Evolutionary conservation across 2,888 invertebrate species (phyloP), one percentile per base, ranked within the genome.

Genomic region (Metellina segmentata): DNA sequence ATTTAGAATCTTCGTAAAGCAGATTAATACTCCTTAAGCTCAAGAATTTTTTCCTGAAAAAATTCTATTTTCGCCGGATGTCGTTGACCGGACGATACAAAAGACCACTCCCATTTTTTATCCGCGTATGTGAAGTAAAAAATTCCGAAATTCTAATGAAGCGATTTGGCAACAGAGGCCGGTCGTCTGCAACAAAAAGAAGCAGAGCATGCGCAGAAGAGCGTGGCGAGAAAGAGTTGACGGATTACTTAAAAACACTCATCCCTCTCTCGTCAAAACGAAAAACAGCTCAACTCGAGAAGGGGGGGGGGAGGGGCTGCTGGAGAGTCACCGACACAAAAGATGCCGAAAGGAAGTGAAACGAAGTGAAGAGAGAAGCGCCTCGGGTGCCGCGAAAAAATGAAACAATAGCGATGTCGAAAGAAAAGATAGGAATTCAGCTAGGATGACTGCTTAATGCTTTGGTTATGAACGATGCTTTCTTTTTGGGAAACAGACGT

Each of bases 301-400:
- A 72, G 34, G 53, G 34, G 34, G 34, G 61, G 16, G 53, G 34
- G 34, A 13, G 61, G 16, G 34, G 34, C 34, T 34, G 34, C 34
- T 61, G 72, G 53, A 86, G 75, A 78, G 74, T 71, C 78, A 86
- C 70, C 70, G 75, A 79, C 86, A 78, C 78, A 78, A 86, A 86
- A 86, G 78, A 78, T 19, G 86, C 78, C 86, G 86, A 86, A 71
- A 86, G 70, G 78, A 86, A 86, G 85, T 69, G 77, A 86, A 78
- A 20, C 78, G 78, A 86, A 86, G 51, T 86, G 71, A 71, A 78
- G 20, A 86, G 19, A 79, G 52, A 52, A 7, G 34, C 53, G 53
- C 16, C 83, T 52, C 19, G 34, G 53, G 74, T 53, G 61, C 53
- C 20, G 48, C 11, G 34, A 49, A 48, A 52, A 77, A 77, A 77